Evolutionary conservation across 2,888 invertebrate species (phyloP), one percentile per base, ranked within the genome.

Genomic region (Limnephilus rhombicus): DNA sequence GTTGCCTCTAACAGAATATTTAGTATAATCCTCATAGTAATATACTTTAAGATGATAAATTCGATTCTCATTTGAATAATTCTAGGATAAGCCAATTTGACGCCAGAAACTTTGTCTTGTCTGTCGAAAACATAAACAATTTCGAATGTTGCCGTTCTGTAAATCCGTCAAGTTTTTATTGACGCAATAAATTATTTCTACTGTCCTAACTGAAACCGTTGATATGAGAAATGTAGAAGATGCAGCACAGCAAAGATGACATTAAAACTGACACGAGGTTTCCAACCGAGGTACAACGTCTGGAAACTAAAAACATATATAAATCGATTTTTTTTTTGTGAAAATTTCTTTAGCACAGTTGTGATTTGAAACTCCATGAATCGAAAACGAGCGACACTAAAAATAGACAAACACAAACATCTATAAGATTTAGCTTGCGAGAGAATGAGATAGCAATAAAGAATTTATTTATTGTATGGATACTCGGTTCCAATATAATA

Each of bases 91-190:
- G 89, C 89, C 80, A 89, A 89, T 80, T 89, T 81, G 89, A 80
- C 81, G 89, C 89, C 81, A 81, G 89, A 89, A 89, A 89, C 37
- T 89, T 89, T 12, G 80, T 41, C 80, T 37, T 37, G 89, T 41
- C 37, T 45, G 81, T 12, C 45, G 68, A 87, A 53, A 89, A 89
- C 89, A 89, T 89, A 89, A 89, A 89, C 80, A 34, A 80, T 80
- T 81, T 80, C 24, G 81, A 81, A 89, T 89, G 81, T 81, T 45
- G 80, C 80, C 89, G 80, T 89, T 89, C 81, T 80, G 80, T 37
- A 81, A 89, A 89, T 81, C 89, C 89, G 41, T 89, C 89, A 80
- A 31, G 80, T 89, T 89, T 87, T 89, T 89, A 89, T 89, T 41
- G 89, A 81, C 81, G 89, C 81, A 34, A 89, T 89, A 89, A 89